Percentiles rank a stretch among this genome's conserved stretches.
These are phyloP conservation scores for Vulpes ferrilata DNA, from an alignment of 2,113 vertebrate genomes.

Conservation along the genomic window DNA sequence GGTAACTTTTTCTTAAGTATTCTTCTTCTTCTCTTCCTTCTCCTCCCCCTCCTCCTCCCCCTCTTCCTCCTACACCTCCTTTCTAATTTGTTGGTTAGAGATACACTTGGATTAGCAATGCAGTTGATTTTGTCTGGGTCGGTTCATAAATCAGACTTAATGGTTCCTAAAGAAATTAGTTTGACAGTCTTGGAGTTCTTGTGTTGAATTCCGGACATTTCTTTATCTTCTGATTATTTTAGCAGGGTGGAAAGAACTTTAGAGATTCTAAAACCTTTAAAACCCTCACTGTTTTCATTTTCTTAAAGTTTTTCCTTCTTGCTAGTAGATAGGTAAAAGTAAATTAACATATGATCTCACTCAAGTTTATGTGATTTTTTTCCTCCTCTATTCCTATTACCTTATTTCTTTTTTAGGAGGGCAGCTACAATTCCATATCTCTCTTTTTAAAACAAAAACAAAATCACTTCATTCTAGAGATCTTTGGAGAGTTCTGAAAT, in stretches of 20 bases:
- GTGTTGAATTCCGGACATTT: background rate
- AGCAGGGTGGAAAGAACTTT: background rate
- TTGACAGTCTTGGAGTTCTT: background rate
- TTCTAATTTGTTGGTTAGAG: background rate
- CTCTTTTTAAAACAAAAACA: background rate
- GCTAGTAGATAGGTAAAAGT: background rate
- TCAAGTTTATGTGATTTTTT: background rate
- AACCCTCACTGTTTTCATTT: background rate
- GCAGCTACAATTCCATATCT: background rate
- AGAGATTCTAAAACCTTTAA: conserved; percentile 2
- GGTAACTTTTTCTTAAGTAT: background rate
- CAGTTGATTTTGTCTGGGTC: background rate
- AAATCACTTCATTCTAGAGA: background rate
- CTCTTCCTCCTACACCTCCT: too few relatives aligned
- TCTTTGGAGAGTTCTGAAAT: background rate
- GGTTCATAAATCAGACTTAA: conserved; percentile 42
- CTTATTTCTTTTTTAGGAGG: background rate
- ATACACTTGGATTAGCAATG: conserved; percentile 3
- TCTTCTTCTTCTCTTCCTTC: background rate
- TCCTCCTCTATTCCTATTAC: background rate
- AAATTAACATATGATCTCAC: background rate
- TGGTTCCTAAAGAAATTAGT: conserved; percentile 28
- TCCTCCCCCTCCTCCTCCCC: too few relatives aligned
- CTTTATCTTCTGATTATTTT: conserved; percentile 37
- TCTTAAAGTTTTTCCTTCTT: background rate